phyloP scores from a whole-genome alignment of 2,888 invertebrate species.

The Dicranocentrus wangi region DNA sequence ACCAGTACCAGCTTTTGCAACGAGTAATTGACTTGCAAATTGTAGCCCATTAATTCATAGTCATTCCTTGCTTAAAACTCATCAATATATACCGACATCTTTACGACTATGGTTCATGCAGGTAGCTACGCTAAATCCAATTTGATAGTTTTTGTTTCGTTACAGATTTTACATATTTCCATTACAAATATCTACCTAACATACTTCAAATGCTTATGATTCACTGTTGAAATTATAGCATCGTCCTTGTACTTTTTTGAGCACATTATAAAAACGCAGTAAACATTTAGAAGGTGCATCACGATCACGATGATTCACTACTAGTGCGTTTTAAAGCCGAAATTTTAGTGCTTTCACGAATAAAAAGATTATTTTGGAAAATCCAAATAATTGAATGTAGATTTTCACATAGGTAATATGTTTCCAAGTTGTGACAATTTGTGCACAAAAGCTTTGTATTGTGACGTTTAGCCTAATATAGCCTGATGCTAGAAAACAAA shows the following conservation, averaged over 20 bases:
- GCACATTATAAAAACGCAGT: too few relatives aligned
- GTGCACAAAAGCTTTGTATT: background rate
- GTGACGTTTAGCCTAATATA: background rate
- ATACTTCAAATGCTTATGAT: background rate
- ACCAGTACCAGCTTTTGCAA: too few relatives aligned
- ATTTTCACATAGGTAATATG: too few relatives aligned
- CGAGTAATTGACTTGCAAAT: constrained; percentile 37
- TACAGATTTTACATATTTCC: background rate
- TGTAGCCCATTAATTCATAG: constrained; percentile 38
- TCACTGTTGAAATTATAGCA: background rate
- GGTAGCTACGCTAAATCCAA: background rate
- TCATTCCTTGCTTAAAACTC: too few relatives aligned
- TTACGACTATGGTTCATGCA: background rate
- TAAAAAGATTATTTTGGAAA: too few relatives aligned
- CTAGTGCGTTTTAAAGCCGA: too few relatives aligned
- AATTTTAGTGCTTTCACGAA: too few relatives aligned
- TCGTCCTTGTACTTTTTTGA: too few relatives aligned
- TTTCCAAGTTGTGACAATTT: too few relatives aligned
- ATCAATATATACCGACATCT: constrained; percentile 18
- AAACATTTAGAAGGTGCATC: too few relatives aligned
- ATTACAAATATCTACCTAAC: background rate
- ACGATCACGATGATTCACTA: too few relatives aligned
- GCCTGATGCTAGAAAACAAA: background rate
- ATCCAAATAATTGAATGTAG: too few relatives aligned
- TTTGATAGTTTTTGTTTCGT: background rate